Base-by-base conservation (phyloP, 2,888 invertebrate species). In the Subacronicta megacephala region DNA sequence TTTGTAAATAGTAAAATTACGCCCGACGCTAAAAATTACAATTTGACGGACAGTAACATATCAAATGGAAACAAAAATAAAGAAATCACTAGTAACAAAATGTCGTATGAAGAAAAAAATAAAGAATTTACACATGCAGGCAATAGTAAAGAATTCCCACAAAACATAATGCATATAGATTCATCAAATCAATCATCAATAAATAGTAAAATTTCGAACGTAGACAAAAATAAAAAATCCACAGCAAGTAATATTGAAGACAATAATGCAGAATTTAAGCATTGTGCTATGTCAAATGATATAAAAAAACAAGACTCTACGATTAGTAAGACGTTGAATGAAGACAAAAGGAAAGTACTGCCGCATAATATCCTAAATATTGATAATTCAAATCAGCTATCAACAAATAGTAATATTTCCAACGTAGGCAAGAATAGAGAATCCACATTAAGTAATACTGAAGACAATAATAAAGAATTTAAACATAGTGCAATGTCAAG, bases 81-180 rank as follows among this genome's bases (percentile, higher is more conserved):
- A 29, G 65, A 64, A 46, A 16, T 37, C 16, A 9, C 57, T 10
- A 12, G 57, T 35, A 37, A 15, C 9, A 23, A 18, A 2, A 18
- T 18, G 4, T 18, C 18, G 18, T 18, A 18, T 4, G 20, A 44
- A 38, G 31, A 15, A 5, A 12, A 45, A 18, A 52, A 18, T 43
- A 17, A 54, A 44, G 18, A 7, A 7, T 17, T 17, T 18, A 23
- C 51, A n/a, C 59, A 16, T 45, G 26, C 59, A 18, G 20, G 26
- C 9, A 33, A 36, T 16, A 17, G 15, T 44, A 16, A 18, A 26
- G 23, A 55, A 16, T 13, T 12, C 1, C 18, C 10, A n/a, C 26
- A 38, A 9, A 18, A 0, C 15, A 37, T 26, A 23, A 42, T 13
- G 1, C 12, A 7, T 16, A 7, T 0, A n/a, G 4, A 17, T 17